phyloP scores from a whole-genome alignment of 2,888 invertebrate genomes.

The Cylindroiulus punctatus region DNA sequence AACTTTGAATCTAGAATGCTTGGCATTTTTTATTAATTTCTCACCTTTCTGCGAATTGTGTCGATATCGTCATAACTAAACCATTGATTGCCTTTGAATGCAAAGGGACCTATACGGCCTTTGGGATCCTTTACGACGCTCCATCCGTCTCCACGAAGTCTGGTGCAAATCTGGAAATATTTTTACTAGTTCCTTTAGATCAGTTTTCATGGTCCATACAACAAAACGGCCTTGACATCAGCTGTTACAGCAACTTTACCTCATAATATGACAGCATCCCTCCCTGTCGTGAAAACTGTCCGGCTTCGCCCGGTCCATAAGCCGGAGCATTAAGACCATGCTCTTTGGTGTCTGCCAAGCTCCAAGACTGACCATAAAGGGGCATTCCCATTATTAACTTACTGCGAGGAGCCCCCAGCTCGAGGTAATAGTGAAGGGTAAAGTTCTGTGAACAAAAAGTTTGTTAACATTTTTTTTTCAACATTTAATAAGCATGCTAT shows the following conservation, averaged over 20 bases:
- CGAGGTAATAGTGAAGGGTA: slow-evolving; percentile 60
- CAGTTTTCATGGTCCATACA: neutral
- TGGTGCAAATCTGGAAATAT: slow-evolving; percentile 79
- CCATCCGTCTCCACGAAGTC: slow-evolving; percentile 81
- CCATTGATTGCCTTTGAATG: slow-evolving; percentile 84
- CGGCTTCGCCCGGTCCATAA: slow-evolving; percentile 60
- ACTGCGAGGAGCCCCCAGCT: slow-evolving; percentile 61
- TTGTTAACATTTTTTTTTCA: neutral
- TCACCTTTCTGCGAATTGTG: slow-evolving; percentile 79
- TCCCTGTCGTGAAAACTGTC: slow-evolving; percentile 62
- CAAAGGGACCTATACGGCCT: slow-evolving; percentile 78
- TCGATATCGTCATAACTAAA: slow-evolving; percentile 90
- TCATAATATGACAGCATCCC: slow-evolving; percentile 80
- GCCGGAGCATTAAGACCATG: slow-evolving; percentile 58
- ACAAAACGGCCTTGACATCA: no score
- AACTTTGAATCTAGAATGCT: neutral
- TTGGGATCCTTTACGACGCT: slow-evolving; percentile 77
- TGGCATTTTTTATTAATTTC: neutral
- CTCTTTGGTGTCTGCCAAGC: slow-evolving; percentile 59
- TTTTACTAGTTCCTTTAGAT: slow-evolving; percentile 36
- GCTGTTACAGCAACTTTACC: slow-evolving; percentile 57
- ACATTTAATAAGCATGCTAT: no score
- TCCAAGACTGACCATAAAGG: slow-evolving; percentile 62
- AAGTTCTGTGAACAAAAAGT: slow-evolving; percentile 55
- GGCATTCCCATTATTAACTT: slow-evolving; percentile 62